Conservation (phyloP, 2,797 vertebrate genomes). For the Halcyon smyrnensis region DNA sequence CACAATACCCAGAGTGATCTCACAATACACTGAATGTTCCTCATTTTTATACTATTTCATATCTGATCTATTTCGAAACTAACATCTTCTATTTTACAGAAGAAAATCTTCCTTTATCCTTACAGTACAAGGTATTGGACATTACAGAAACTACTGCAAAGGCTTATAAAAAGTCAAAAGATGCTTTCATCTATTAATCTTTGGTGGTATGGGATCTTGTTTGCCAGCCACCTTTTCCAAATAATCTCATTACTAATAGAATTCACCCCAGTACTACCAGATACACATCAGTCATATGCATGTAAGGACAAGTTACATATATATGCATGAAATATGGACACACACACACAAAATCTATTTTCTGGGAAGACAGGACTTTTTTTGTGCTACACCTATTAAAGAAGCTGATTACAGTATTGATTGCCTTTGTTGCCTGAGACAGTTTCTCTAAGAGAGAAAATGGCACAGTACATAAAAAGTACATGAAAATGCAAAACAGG, state of each 20-base stretch:
- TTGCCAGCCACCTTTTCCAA: neutral
- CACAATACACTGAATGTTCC: neutral
- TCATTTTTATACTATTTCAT: neutral
- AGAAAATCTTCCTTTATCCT: neutral
- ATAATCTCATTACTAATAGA: neutral
- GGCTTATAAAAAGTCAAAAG: neutral
- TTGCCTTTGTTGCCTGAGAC: neutral
- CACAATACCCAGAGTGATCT: neutral
- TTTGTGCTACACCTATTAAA: neutral
- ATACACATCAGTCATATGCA: rapidly evolving
- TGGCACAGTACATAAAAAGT: neutral
- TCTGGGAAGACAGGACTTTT: neutral
- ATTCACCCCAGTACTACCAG: neutral
- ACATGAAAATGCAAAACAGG: neutral
- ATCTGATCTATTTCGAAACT: neutral
- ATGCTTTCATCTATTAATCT: neutral
- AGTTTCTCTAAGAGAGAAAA: neutral
- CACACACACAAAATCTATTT: neutral
- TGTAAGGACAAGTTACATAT: neutral
- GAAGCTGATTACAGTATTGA: neutral
- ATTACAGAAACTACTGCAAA: neutral
- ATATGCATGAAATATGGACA: neutral
- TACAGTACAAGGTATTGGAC: neutral
- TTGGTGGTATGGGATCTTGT: neutral
- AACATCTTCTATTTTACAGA: neutral